phyloP scores from a whole-genome alignment of 2,888 invertebrate genomes.

The Fabriciana adippe region DNA sequence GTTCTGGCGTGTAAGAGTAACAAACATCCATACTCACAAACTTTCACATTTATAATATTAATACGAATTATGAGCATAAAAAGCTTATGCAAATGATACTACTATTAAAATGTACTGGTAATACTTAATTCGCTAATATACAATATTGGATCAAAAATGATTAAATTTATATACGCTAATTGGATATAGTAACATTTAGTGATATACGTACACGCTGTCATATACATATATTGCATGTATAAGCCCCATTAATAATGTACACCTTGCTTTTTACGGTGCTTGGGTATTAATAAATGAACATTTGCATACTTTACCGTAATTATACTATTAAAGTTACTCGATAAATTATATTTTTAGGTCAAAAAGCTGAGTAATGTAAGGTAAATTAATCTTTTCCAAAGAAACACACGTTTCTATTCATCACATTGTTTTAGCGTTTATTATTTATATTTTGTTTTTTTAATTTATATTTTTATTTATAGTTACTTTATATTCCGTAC shows the following conservation, averaged over 20 bases:
- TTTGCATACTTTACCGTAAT: conserved; percentile 31
- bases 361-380: conserved; percentile 7
- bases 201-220: conserved; percentile 34
- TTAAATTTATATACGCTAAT: conserved; percentile 22
- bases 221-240: conserved; percentile 47
- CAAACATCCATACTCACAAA: no score
- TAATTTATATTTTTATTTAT: no score
- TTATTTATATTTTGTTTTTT: no score
- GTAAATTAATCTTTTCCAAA: neutral
- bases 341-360: conserved; percentile 22
- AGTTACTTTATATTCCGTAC: no score
- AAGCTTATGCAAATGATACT: conserved; percentile 24
- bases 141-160: conserved; percentile 29
- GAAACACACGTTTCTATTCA: neutral
- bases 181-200: conserved; percentile 20
- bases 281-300: conserved; percentile 41
- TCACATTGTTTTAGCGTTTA: no score
- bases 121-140: conserved; percentile 27
- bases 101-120: conserved; percentile 24
- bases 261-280: conserved; percentile 44
- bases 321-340: conserved; percentile 29
- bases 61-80: conserved; percentile 12
- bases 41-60: no score
- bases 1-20: no score
- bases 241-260: conserved; percentile 59